Conservation (phyloP, 2,113 vertebrate species). For the Tiliqua scincoides region DNA sequence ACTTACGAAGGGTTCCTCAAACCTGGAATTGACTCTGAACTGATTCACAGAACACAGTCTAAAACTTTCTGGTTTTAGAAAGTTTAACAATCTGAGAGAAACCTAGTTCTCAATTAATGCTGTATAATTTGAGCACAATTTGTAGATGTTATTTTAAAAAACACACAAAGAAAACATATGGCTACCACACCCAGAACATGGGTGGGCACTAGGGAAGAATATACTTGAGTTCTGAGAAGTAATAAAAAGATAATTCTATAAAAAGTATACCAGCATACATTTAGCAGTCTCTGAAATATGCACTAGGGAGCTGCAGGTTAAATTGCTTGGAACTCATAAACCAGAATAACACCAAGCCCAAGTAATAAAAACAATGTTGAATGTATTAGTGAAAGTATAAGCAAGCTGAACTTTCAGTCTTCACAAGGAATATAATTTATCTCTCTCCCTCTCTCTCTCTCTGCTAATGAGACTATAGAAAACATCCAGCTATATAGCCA, state of each 20-base stretch:
- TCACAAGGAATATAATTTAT: conserved; percentile 61
- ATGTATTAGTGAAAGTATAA: conserved; percentile 62
- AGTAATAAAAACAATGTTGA: conserved; percentile 63
- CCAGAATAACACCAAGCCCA: conserved; percentile 56
- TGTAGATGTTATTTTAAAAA: neutral
- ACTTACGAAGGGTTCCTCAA: too few relatives aligned
- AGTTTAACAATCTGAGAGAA: conserved; percentile 16
- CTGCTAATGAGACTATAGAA: conserved; percentile 19
- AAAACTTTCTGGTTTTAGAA: neutral
- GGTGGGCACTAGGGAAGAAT: conserved; percentile 42
- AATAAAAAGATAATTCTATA: conserved; percentile 61
- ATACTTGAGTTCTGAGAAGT: conserved; percentile 34
- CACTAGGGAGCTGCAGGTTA: conserved; percentile 53
- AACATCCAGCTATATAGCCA: conserved; percentile 49
- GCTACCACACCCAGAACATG: neutral
- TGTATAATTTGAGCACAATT: conserved; percentile 19
- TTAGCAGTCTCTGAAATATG: conserved; percentile 22
- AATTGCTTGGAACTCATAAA: conserved; percentile 53
- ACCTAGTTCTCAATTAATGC: conserved; percentile 16
- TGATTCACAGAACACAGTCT: rapidly evolving
- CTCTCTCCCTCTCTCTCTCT: conserved; percentile 14
- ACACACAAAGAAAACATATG: conserved; percentile 32
- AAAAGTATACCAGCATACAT: conserved; percentile 53
- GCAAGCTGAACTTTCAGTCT: conserved; percentile 48
- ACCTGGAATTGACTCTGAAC: too few relatives aligned